Evolutionary conservation across 2,113 vertebrate genomes (phyloP).

Genomic region (Lepus americanus): DNA sequence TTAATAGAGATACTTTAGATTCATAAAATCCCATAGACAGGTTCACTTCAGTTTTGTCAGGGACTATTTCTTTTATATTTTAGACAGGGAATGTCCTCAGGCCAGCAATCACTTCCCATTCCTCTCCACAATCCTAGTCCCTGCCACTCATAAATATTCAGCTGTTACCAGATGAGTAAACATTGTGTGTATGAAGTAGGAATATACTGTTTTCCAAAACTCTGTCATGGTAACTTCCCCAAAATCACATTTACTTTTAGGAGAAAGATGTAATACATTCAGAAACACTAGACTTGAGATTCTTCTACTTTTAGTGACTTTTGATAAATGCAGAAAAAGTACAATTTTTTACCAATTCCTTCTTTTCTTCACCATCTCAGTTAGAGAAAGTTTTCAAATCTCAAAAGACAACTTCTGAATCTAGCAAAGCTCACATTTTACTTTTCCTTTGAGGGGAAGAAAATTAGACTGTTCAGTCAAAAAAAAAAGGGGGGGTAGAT

Average conservation of each 20-base stretch:
- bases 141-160: background rate
- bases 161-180: conserved; percentile 1
- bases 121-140: background rate
- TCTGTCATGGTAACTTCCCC: background rate
- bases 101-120: background rate
- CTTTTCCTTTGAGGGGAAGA: background rate
- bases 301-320: background rate
- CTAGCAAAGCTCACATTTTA: background rate
- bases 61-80: background rate
- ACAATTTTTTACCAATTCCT: background rate
- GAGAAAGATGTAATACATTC: background rate
- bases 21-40: background rate
- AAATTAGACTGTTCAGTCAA: background rate
- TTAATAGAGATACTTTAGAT: background rate
- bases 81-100: background rate
- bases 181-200: background rate
- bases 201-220: background rate
- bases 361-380: background rate
- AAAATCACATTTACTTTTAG: background rate
- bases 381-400: background rate
- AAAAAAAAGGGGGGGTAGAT: background rate
- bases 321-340: background rate
- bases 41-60: background rate
- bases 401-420: background rate
- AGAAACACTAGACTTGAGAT: background rate